Base-by-base conservation (phyloP, 2,113 vertebrate species). In the Gnathonemus echidnorhynchus region DNA sequence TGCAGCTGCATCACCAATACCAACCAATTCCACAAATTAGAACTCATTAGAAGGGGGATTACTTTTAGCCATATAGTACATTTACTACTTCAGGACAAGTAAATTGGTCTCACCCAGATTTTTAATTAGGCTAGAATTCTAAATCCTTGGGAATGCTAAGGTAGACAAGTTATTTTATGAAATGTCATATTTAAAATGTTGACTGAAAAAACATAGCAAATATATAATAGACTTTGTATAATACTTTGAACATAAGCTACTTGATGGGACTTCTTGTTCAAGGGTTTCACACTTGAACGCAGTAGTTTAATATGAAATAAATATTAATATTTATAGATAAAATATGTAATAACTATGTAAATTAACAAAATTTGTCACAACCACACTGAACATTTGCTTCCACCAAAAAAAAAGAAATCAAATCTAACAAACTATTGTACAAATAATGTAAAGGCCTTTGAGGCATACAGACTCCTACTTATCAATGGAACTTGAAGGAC, bases 11-110 rank as follows among this genome's bases (percentile, higher is more conserved):
- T 39, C 70, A 39, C 31, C 70, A 77, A 77, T 19, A 39, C 13
- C 9, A 62, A 19, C 66, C 66, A 70, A 13, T 70, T 31, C 66
- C 66, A 70, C 70, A 93, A 92, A 91, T 93, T 94, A 90, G n/a
- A 66, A 66, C n/a, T 66, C 90, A 93, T 77, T 35, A 39, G 31
- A 35, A 35, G 35, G 27, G 11, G 27, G 27, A 77, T 77, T 77
- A 77, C 31, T 39, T 77, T 77, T 77, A 39, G 15, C 31, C 35
- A 77, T 77, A 39, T 17, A 77, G 31, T 77, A 19, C 13, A 39
- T 77, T 77, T 77, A 77, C 31, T 39, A 39, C 11, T 77, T 77
- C 35, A 77, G 31, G 27, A 77, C 27, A 77, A 77, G 31, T 77
- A 35, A 77, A 77, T 39, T 77, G 70, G 70, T 35, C 70, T 15